Evolutionary conservation across 2,113 vertebrate species (phyloP), one percentile per base, ranked within the genome.

Genomic region (Sturnira hondurensis): DNA sequence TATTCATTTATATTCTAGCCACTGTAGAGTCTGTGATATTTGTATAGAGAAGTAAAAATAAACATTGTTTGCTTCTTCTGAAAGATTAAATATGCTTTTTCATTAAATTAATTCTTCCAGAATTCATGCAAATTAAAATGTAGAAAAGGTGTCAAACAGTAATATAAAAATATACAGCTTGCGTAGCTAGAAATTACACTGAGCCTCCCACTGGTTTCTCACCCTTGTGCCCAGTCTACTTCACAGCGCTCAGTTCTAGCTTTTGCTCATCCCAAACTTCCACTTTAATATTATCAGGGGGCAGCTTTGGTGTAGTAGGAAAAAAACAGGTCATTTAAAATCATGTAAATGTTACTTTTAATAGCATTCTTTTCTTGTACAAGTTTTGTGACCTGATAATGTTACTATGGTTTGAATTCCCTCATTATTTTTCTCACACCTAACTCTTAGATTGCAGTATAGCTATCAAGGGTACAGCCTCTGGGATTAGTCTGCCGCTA

Each of bases 51-150:
- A 96, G 93, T 74, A 91, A 93, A 97, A 94, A 93, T 50, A 96
- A 95, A 95, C n/a, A 89, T 67, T 82, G 33, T 96, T 92, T 85
- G 76, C 61, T 92, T 76, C 47, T 41, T 95, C 67, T 86, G 86
- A 95, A 89, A 97, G 81, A 88, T 89, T 97, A 95, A 98, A 94
- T 63, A 89, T n/a, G 50, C 19, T 78, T 95, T 94, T 96, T 77
- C 67, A 96, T 98, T 89, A 96, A 89, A 70, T 93, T 93, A 97
- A 92, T 95, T 96, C 31, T 86, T 94, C 56, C 47, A 88, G 92
- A 97, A 50, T 67, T 36, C 15, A 50, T 77, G 73, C 95, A 95
- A 90, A 97, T 86, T 91, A 71, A 92, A 89, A 91, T 81, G 65
- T 81, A 83, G 77, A 41, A 93, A 94, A 93, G n/a, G 38, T 90